These are phyloP conservation scores for Clostera curtula DNA, from an alignment of 2,888 invertebrate genomes.

Conservation along the genomic window DNA sequence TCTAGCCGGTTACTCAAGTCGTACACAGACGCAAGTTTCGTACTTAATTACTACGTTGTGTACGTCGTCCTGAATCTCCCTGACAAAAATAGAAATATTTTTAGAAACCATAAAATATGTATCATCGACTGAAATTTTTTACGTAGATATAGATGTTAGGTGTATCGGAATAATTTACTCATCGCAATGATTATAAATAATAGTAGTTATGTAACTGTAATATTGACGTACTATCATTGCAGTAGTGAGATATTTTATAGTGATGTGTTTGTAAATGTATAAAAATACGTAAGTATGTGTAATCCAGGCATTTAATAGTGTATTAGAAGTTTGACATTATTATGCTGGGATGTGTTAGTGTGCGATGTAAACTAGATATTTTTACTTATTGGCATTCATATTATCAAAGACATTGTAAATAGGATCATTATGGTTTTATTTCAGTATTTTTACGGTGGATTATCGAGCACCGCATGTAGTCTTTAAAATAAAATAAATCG, in stretches of 20 bases:
- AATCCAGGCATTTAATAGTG: constrained; percentile 66
- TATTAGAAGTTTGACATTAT: constrained; percentile 49
- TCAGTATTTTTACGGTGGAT: no score
- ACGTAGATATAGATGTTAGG: constrained; percentile 51
- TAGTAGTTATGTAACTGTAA: constrained; percentile 19
- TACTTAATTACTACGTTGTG: constrained; percentile 24
- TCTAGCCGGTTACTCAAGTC: no score
- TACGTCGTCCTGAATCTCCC: constrained; percentile 23
- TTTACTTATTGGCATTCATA: constrained; percentile 32
- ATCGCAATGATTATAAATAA: constrained; percentile 35
- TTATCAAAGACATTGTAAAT: constrained; percentile 12
- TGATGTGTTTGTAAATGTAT: constrained; percentile 43
- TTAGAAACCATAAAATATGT: constrained; percentile 70
- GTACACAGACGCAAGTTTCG: no score
- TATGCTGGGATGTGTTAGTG: constrained; percentile 53
- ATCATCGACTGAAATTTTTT: constrained; percentile 74
- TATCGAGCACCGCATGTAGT: no score
- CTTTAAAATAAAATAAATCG: no score
- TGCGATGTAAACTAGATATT: constrained; percentile 43
- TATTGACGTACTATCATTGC: constrained; percentile 38
- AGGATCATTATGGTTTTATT: no score
- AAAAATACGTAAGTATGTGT: constrained; percentile 46
- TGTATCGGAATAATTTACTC: constrained; percentile 37
- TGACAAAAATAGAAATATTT: constrained; percentile 44
- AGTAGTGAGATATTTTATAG: constrained; percentile 56